Base-by-base conservation (phyloP, 2,797 vertebrate genomes). In the Delichon dasypus region DNA sequence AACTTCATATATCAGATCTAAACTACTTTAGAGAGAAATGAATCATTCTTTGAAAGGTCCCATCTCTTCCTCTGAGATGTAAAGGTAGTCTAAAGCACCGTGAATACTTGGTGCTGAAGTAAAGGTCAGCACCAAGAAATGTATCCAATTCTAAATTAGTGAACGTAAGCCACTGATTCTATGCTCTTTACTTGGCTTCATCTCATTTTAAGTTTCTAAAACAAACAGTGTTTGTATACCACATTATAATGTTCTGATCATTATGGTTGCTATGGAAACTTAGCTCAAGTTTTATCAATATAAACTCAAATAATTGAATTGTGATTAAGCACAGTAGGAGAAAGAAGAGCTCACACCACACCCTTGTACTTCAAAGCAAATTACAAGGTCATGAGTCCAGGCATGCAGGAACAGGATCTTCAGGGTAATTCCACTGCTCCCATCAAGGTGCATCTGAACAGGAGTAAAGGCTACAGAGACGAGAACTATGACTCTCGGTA, bases 251-350 rank as follows among this genome's bases (percentile, higher is more conserved):
- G 48, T 76, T 84, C 80, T 90, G 92, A 94, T 96, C 86, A 44
- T 84, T 93, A 84, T 50, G 57, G 92, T 90, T 94, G 66, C 94
- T 76, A 91, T 84, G 64, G 94, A 84, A 95, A 93, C 88, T 76
- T 68, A 84, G 44, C 36, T 81, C 64, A 75, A 79, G 38, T 82
- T 95, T 95, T 93, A 88, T 95, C 93, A 66, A 93, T 94, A 95
- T 86, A 88, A 89, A 87, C 57, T 89, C 71, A 71, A 90, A 85
- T 84, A 93, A 90, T 47, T 91, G 80, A 88, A 79, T 50, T 85
- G 71, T 83, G 87, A 83, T 91, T 91, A 95, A 82, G 68, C 65
- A 51, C 45, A 79, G 85, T 54, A 79, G 57, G 53, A 87, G 61
- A 80, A 92, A 91, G 48, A 88, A 64, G 47, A 64, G 22, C 8